Evolutionary conservation across 2,888 invertebrate species (phyloP).

Genomic region (Callosobruchus maculatus): DNA sequence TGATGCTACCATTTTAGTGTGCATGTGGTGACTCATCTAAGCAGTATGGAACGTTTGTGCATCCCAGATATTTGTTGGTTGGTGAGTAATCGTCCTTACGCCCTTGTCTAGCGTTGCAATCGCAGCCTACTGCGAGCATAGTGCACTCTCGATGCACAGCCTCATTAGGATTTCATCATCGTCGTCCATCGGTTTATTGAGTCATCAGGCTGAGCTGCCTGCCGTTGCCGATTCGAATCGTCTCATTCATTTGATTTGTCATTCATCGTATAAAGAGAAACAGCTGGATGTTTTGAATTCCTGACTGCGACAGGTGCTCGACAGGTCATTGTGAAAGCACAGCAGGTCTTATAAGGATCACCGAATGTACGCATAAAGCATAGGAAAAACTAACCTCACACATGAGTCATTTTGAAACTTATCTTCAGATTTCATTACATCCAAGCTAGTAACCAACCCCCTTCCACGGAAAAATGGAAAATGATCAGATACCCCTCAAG

Average conservation of each 20-base stretch:
- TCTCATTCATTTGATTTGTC: not conserved
- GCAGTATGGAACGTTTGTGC: no score
- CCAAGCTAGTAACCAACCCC: no score
- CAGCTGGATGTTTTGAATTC: not conserved
- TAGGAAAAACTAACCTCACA: not conserved
- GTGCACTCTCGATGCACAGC: not conserved
- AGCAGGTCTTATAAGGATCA: not conserved
- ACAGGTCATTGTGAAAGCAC: not conserved
- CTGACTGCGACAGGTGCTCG: not conserved
- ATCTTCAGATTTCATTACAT: no score
- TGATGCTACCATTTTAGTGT: no score
- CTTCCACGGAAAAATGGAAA: no score
- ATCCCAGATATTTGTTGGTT: no score
- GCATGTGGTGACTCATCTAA: no score
- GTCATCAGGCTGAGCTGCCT: not conserved
- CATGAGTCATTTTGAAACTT: no score
- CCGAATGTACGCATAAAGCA: not conserved
- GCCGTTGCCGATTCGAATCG: not conserved
- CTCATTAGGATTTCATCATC: not conserved
- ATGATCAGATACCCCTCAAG: no score
- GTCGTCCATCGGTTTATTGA: not conserved
- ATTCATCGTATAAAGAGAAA: not conserved
- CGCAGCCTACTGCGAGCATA: not conserved
- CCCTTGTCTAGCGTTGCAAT: not conserved
- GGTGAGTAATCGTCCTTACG: not conserved